Conservation (phyloP, 2,113 vertebrate genomes). For the Octodon degus region DNA sequence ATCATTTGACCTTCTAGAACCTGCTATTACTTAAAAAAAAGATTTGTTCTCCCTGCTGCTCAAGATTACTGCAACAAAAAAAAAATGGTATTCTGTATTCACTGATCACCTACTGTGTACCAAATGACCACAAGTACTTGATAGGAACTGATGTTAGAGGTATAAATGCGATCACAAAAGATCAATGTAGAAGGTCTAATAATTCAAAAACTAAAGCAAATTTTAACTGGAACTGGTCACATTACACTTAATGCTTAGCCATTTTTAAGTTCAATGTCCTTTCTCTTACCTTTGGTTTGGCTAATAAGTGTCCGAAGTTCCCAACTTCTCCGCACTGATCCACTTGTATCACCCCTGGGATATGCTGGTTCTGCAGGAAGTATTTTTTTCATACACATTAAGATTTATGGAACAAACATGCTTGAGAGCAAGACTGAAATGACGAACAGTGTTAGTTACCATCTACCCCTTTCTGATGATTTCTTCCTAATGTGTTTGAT, state of each 20-base stretch:
- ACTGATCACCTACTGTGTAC: neutral
- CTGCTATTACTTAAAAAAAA: neutral
- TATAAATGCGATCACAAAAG: neutral
- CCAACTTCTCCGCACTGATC: conserved; percentile 92
- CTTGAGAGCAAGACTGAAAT: neutral
- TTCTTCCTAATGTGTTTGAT: too few species aligned
- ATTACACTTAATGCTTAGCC: neutral
- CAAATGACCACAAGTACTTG: neutral
- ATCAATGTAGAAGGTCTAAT: fast-evolving
- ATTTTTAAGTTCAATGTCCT: neutral
- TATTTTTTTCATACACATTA: conserved; percentile 18
- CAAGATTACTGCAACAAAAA: neutral
- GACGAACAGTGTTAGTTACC: neutral
- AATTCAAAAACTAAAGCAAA: neutral
- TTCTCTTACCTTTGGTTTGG: conserved; percentile 93
- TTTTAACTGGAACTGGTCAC: neutral
- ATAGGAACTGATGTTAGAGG: neutral
- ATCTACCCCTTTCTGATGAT: neutral
- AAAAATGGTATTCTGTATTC: fast-evolving
- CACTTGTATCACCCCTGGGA: conserved; percentile 92
- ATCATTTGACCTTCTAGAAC: neutral
- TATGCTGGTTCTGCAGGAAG: conserved; percentile 92
- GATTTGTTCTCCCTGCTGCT: neutral
- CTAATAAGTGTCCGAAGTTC: conserved; percentile 96
- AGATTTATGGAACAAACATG: neutral